Base-by-base conservation (phyloP, 2,797 vertebrate species). In the Chanos chanos region DNA sequence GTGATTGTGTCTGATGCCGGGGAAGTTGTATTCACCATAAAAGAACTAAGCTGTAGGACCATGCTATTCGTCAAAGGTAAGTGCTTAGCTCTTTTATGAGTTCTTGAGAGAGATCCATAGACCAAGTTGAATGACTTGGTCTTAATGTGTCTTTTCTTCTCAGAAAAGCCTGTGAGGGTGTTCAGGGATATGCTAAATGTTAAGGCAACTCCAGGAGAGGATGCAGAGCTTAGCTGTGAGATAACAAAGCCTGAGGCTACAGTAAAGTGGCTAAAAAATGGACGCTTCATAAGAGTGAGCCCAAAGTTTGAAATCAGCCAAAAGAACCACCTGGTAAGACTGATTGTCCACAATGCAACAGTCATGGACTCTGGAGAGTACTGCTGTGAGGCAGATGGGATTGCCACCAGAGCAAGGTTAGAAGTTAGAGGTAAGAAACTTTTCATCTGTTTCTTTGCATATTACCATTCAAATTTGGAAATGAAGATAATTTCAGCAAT, bases 321-420 rank as follows among this genome's bases (percentile, higher is more conserved):
- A 0, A 90, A 93, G 30, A 92, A 90, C 25, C 65, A 84, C 0
- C 60, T 70, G 61, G 89, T 91, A 0, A 40, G 74, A 1, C 75
- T 99, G 47, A 75, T 93, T 3, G 83, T 98, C 71, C 92, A 7
- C 3, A 87, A 90, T 0, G 76, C 84, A 57, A 87, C 83, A 0
- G 78, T 89, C 62, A 92, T 86, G 76, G 96, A 99, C 72, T 90
- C 92, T 0, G 97, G 94, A 21, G 90, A 93, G 16, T 98, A 99
- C 72, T 87, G 88, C 1, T 99, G 96, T 66, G 91, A 96, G 77
- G 89, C 91, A 0, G 90, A 92, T 1, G 83, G 78, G 8, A 80
- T 89, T 4, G 89, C 86, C 68, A 93, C 91, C 0, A 89, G 86
- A 6, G 93, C 94, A 44, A 91, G 66, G 4, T 70, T 99, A 70